Base-by-base conservation (phyloP, 2,888 invertebrate species). In the Apodemia zela region DNA sequence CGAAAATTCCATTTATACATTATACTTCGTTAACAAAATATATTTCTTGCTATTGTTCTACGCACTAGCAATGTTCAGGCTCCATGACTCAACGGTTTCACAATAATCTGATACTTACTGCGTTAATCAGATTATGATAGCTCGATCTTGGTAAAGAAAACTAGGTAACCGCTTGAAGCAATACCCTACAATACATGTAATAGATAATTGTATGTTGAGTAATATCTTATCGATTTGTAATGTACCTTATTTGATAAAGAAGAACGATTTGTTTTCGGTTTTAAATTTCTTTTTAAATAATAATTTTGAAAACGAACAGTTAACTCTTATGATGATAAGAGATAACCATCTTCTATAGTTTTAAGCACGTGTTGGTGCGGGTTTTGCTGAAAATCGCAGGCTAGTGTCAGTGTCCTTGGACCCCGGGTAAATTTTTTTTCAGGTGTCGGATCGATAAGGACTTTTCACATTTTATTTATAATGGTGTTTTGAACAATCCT, bases 111-210 rank as follows among this genome's bases (percentile, higher is more conserved):
- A 63, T 63, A 59, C 47, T 63, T 63, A 63, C 45, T 29, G 10
- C 57, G 62, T 45, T 57, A 62, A 63, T 57, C 62, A 62, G 58
- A 63, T 35, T 62, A 47, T 63, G 47, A 45, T 42, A 38, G 59
- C 59, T 54, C 25, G 54, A 54, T 54, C 54, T 54, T 18, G 51
- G 51, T 51, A 11, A 54, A 54, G 54, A 54, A 54, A 54, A 54
- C 54, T 29, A 25, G 25, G 54, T 25, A 54, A 54, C 25, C 7
- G 21, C 3, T 15, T 54, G 54, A 25, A 15, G 29, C 54, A 54
- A 54, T 54, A 29, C 25, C 10, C 25, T 6, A 54, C 25, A 54
- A 15, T 25, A 54, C 25, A 54, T 54, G 54, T 54, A 54, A 45
- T n/a, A 45, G 45, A 25, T 54, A 54, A 54, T 25, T 54, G 25